Evolutionary conservation across 2,113 vertebrate genomes (phyloP).

Genomic region (Poeciliopsis prolifica): DNA sequence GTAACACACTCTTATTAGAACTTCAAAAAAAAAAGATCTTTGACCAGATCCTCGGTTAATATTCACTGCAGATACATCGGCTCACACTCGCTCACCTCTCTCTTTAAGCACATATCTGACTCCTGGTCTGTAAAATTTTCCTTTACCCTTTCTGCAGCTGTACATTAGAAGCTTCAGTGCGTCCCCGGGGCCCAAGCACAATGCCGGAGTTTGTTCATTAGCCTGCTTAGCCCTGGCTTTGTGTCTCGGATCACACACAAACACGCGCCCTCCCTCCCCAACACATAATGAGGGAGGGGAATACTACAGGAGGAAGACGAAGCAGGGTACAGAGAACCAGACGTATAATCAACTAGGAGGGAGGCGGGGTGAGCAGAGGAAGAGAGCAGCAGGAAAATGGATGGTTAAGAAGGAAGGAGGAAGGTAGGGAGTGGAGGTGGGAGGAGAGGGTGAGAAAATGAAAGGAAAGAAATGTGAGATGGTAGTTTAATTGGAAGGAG

Average conservation of each 20-base stretch:
- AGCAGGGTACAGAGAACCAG: constrained; percentile 39
- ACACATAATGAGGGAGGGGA: constrained; percentile 63
- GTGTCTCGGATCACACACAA: constrained; percentile 69
- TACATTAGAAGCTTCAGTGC: constrained; percentile 66
- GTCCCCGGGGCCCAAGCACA: constrained; percentile 62
- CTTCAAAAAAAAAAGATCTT: constrained; percentile 1
- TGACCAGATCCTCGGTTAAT: constrained; percentile 39
- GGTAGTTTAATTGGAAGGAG: constrained; percentile 20
- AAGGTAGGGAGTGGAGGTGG: not conserved
- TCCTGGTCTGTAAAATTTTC: constrained; percentile 43
- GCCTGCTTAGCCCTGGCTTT: constrained; percentile 68
- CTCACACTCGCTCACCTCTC: constrained; percentile 14
- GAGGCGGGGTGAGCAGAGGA: constrained; percentile 10
- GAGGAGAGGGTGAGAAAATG: not conserved
- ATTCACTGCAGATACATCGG: constrained; percentile 27
- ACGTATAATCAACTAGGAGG: constrained; percentile 50
- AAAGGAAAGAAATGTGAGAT: constrained; percentile 1
- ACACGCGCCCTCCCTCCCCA: constrained; percentile 36
- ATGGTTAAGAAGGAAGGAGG: constrained; percentile 1
- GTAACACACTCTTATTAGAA: not conserved
- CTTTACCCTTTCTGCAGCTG: constrained; percentile 39
- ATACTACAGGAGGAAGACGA: constrained; percentile 42
- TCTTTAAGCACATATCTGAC: constrained; percentile 53
- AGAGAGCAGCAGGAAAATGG: constrained; percentile 17
- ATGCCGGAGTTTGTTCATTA: constrained; percentile 74